A percentile compares a stretch with the other conserved stretches of the same genome.
These are phyloP conservation scores for Ranitomeya imitator DNA, from an alignment of 2,113 vertebrate genomes.

Conservation along the genomic window DNA sequence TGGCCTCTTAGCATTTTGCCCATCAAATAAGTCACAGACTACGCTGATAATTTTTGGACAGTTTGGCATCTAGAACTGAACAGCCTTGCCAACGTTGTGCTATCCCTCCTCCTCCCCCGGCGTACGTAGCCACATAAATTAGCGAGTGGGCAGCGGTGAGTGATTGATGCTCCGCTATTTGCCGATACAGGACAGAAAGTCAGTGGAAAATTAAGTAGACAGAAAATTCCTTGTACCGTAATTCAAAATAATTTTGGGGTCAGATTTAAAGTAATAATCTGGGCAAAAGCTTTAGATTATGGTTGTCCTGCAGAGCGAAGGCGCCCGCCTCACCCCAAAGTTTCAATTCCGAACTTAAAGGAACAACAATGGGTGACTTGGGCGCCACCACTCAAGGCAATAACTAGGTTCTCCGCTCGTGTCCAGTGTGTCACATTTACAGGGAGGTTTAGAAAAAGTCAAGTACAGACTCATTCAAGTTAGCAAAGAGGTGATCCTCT, in stretches of 20 bases:
- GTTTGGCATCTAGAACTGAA: neutral
- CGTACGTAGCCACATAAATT: neutral
- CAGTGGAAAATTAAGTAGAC: neutral
- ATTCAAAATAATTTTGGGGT: neutral
- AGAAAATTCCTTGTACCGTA: slow-evolving; percentile 6
- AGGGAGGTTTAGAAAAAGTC: too few relatives aligned
- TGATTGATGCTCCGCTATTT: too few relatives aligned
- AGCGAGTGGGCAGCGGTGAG: neutral
- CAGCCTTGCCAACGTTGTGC: neutral
- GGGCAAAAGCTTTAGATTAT: neutral
- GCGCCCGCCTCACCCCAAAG: neutral
- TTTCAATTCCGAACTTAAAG: too few relatives aligned
- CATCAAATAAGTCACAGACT: neutral
- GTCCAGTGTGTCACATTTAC: too few relatives aligned
- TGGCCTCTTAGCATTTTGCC: too few relatives aligned
- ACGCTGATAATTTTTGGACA: neutral
- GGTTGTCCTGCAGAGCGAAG: neutral
- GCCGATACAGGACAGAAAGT: slow-evolving; percentile 2
- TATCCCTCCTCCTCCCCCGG: neutral
- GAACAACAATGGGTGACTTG: too few relatives aligned
- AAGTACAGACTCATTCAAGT: too few relatives aligned
- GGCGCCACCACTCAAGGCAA: too few relatives aligned
- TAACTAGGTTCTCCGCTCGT: too few relatives aligned
- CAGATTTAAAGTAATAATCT: neutral
- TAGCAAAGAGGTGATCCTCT: too few relatives aligned